Evolutionary conservation across 2,888 invertebrate genomes (phyloP).

Genomic region (Nemotelus nigrinus): DNA sequence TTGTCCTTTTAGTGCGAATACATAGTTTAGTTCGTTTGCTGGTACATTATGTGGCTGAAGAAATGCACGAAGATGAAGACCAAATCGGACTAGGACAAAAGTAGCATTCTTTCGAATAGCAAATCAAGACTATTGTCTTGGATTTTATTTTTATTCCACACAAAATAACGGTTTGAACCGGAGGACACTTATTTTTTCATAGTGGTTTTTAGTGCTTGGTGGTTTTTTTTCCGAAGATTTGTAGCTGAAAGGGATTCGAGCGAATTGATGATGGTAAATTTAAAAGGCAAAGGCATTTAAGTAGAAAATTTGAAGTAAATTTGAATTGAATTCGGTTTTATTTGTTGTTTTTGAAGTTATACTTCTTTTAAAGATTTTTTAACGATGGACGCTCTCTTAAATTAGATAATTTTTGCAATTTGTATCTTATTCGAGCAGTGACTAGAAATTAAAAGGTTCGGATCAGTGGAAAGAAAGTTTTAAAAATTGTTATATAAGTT

Average conservation of each 20-base stretch:
- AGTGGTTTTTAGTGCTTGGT: not conserved
- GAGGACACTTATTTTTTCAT: constrained; percentile 33
- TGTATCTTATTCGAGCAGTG: too few species aligned
- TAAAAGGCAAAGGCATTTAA: constrained; percentile 29
- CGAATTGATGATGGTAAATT: constrained; percentile 25
- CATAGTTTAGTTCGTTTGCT: constrained; percentile 1
- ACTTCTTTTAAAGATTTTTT: too few species aligned
- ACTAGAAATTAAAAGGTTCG: too few species aligned
- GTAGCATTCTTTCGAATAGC: not conserved
- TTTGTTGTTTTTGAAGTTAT: too few species aligned
- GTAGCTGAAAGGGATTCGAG: not conserved
- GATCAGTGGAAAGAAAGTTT: too few species aligned
- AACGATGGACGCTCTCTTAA: too few species aligned
- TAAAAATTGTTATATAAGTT: too few species aligned
- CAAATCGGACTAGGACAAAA: not conserved
- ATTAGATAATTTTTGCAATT: too few species aligned
- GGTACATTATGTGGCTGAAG: not conserved
- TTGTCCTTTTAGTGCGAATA: constrained; percentile 35
- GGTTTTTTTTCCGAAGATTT: not conserved
- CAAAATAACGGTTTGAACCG: constrained; percentile 21
- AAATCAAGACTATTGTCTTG: constrained; percentile 5
- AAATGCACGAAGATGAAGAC: not conserved
- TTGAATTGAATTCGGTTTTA: not conserved
- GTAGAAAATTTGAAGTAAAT: constrained; percentile 29
- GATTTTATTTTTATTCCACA: constrained; percentile 24